phyloP scores from a whole-genome alignment of 2,113 vertebrate genomes.

The Chloropsis hardwickii region DNA sequence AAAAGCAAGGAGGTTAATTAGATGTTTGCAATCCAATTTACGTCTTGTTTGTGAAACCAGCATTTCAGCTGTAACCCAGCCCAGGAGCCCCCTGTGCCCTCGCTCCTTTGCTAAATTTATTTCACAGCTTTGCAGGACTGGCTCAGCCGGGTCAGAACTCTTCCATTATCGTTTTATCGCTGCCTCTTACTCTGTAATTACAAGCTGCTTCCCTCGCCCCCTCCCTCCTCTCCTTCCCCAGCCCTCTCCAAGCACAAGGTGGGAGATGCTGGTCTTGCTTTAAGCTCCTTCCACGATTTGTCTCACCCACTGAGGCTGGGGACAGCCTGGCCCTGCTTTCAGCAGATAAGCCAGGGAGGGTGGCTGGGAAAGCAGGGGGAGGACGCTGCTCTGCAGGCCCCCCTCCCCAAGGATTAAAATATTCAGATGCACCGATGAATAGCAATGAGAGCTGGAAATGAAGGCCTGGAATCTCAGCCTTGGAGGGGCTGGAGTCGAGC shows the following conservation, averaged over 20 bases:
- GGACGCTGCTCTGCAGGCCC: neutral
- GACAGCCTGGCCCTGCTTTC: neutral
- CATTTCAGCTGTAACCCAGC: constrained; percentile 67
- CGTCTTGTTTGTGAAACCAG: constrained; percentile 74
- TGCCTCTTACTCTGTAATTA: constrained; percentile 73
- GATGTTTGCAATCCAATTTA: constrained; percentile 82
- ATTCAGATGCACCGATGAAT: constrained; percentile 9
- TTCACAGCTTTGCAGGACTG: constrained; percentile 66
- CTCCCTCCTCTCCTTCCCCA: neutral
- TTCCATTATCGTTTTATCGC: constrained; percentile 73
- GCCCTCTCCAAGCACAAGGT: neutral
- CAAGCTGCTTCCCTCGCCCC: neutral
- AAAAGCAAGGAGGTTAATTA: constrained; percentile 78
- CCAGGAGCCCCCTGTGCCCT: constrained; percentile 49
- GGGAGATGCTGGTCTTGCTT: constrained; percentile 5
- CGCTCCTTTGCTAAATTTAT: constrained; percentile 50
- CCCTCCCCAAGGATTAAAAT: neutral
- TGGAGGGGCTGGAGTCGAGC: neutral
- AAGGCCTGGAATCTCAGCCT: neutral
- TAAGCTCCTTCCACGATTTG: constrained; percentile 30
- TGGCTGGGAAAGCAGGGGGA: neutral
- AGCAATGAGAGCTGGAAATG: neutral
- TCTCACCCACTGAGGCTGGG: neutral
- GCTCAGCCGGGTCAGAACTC: constrained; percentile 59
- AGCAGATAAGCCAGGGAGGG: constrained; percentile 33